Conservation (phyloP, 1,140 invertebrate species). For the Augochlora pura region DNA sequence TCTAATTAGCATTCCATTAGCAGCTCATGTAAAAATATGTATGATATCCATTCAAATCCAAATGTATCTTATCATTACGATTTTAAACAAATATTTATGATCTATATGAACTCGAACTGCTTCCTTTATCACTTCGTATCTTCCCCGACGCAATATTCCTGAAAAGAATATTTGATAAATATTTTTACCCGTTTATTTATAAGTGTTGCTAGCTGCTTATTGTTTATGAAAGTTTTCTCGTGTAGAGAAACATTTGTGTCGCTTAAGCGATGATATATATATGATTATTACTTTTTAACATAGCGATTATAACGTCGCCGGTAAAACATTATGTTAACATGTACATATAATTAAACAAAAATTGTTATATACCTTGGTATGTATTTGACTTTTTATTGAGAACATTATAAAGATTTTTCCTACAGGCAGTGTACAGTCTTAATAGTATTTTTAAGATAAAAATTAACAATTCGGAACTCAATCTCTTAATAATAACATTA, state of each 20-base stretch:
- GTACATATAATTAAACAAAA: conserved; percentile 52
- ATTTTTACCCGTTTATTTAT: neutral
- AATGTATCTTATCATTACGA: conserved; percentile 19
- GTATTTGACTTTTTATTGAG: neutral
- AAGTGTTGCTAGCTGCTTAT: neutral
- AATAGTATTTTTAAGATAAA: no score
- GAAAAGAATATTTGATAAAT: conserved; percentile 23
- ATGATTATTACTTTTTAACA: conserved; percentile 42
- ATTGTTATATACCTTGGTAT: conserved; percentile 15
- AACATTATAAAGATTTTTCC: neutral
- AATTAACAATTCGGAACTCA: no score
- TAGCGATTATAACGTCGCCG: conserved; percentile 30
- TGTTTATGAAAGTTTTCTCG: neutral
- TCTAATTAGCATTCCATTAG: conserved; percentile 21
- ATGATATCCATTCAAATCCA: conserved; percentile 20
- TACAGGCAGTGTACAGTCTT: no score
- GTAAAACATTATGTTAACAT: conserved; percentile 64
- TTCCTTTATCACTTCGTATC: conserved; percentile 19
- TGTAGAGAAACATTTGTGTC: neutral
- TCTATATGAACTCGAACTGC: conserved; percentile 9
- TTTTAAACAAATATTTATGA: neutral
- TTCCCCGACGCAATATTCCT: neutral
- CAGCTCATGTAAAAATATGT: conserved; percentile 7
- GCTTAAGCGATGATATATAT: conserved; percentile 42
- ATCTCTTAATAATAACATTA: no score